Percentiles rank a stretch among this genome's conserved stretches.
phyloP scores from a whole-genome alignment of 2,113 vertebrate species.

The Spea bombifrons region DNA sequence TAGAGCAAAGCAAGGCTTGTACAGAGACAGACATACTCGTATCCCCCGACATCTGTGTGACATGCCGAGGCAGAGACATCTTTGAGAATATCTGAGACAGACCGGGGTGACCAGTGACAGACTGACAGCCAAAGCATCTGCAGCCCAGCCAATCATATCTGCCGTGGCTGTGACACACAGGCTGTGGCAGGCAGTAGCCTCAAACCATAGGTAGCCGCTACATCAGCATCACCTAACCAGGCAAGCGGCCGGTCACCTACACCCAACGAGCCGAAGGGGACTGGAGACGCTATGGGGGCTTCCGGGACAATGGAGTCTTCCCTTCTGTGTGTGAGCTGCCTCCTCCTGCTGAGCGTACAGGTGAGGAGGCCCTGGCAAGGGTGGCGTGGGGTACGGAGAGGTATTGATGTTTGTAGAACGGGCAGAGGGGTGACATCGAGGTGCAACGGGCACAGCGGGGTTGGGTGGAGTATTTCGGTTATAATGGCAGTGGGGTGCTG shows the following conservation, averaged over 20 bases:
- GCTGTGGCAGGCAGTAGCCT: background rate
- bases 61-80: constrained; percentile 17
- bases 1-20: constrained; percentile 39
- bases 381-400: background rate
- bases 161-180: background rate
- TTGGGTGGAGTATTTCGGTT: constrained; percentile 3
- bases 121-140: background rate
- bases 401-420: background rate
- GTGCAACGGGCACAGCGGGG: background rate
- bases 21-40: constrained; percentile 17
- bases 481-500: background rate
- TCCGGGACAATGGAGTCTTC: background rate
- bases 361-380: constrained; percentile 5
- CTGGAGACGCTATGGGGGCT: background rate
- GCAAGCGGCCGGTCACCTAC: background rate
- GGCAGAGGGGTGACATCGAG: background rate
- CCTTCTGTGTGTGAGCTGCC: constrained; percentile 1
- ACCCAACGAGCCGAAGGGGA: background rate
- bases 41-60: constrained; percentile 19
- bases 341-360: constrained; percentile 25
- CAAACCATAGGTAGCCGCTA: background rate
- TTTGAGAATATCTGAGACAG: background rate
- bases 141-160: background rate
- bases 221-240: background rate
- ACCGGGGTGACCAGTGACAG: background rate